phyloP scores from a whole-genome alignment of 2,797 vertebrate species.

The Choloepus didactylus region DNA sequence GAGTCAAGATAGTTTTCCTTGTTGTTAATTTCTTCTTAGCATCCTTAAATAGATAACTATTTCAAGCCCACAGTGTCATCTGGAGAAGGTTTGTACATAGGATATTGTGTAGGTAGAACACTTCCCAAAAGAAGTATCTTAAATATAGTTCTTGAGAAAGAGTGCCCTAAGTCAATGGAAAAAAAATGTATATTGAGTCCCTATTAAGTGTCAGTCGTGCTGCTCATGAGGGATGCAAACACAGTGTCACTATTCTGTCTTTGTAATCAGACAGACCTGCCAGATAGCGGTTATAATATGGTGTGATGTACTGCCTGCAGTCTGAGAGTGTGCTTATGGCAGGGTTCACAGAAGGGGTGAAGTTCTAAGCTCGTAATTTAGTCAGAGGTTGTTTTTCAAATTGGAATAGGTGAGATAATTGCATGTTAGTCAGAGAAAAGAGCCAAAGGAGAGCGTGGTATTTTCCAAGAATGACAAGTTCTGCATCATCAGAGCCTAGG shows the following conservation, averaged over 20 bases:
- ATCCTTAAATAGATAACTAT: not conserved
- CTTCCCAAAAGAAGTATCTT: not conserved
- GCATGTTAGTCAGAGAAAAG: slow-evolving; percentile 62
- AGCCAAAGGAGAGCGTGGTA: not conserved
- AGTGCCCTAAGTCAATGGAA: not conserved
- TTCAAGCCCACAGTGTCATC: not conserved
- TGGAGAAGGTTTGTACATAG: not conserved
- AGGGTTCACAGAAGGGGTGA: slow-evolving; percentile 62
- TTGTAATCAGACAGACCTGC: not conserved
- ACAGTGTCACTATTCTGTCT: not conserved
- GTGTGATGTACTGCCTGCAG: not conserved
- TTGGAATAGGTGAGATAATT: slow-evolving; percentile 64
- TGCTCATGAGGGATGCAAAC: not conserved
- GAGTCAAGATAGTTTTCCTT: not conserved
- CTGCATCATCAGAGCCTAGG: slow-evolving; percentile 10
- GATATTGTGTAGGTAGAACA: not conserved
- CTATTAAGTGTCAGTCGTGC: not conserved
- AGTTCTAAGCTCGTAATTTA: slow-evolving; percentile 57
- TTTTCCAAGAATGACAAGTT: slow-evolving; percentile 61
- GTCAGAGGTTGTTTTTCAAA: slow-evolving; percentile 54
- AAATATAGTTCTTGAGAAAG: not conserved
- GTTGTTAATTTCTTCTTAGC: slow-evolving; percentile 36
- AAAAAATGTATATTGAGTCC: not conserved
- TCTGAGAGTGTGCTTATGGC: slow-evolving; percentile 61
- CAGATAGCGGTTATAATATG: not conserved